Base-by-base conservation (phyloP, 2,113 vertebrate species). In the Theropithecus gelada region DNA sequence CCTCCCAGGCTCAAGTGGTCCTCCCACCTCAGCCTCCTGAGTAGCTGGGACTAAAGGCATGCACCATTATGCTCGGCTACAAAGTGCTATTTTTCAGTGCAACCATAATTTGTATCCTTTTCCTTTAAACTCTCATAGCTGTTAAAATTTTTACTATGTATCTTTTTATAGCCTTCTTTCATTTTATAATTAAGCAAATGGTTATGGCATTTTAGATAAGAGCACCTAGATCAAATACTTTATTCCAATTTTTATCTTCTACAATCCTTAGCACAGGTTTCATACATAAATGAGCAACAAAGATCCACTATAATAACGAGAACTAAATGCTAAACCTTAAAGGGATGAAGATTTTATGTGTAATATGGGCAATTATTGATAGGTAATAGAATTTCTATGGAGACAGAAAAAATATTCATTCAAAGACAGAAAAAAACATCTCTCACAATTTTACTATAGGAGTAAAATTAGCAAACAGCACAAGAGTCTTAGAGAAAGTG, bases 161-260 rank as follows among this genome's bases (percentile, higher is more conserved):
- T 38, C 25, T 92, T 73, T 88, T 70, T 35, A 38, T 32, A 59
- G 27, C 1, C 30, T 30, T 86, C 17, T 93, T 92, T 81, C 9
- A 92, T 92, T 96, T 92, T 88, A 52, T 48, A 86, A 87, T 52
- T 84, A 93, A 87, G 38, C 43, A 96, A 55, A 84, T 82, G 4
- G n/a, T 38, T 79, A 59, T 8, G 88, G 32, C n/a, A 88, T 38
- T 73, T 89, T 70, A 84, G 80, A 50, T 61, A 92, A 90, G 35
- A 86, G 35, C 18, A 55, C 40, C 13, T 48, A 55, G 23, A 32
- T 27, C 22, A 68, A 93, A 57, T 61, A 76, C 81, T 92, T 92
- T 57, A 80, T 68, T 89, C 27, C 75, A 94, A 85, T 85, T 52
- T 70, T 3, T 75, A n/a, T 43, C 20, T 93, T 32, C 16, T 73